Evolutionary conservation across 92 coral and sea anemone genomes (phyloP), one percentile per base, ranked within the genome.

Genomic region (Actinernus sp.): DNA sequence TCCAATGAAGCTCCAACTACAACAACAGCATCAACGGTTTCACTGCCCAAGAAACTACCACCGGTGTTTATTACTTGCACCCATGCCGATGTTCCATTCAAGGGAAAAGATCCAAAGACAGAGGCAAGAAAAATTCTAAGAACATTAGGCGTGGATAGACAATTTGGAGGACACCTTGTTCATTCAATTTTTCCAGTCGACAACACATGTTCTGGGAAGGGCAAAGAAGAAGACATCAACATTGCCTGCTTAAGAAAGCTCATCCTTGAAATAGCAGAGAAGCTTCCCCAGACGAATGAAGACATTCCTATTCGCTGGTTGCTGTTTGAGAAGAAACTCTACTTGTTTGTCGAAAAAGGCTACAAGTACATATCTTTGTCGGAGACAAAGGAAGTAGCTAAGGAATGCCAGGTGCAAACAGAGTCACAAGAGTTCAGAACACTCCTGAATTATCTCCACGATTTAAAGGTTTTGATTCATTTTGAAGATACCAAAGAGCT

Each of bases 21-120:
- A n/a, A n/a, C n/a, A n/a, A n/a, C n/a, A n/a, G n/a, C n/a, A 17
- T 9, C 18, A 49, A 14, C 22, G 10, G 38, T 19, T 4, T 8
- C 2, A 22, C 30, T 71, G 5, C 56, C 80, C 11, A 13, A 27
- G 2, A 65, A 8, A n/a, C 3, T 54, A 9, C 83, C 83, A 6
- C 34, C 65, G 22, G 79, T 74, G 4, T 49, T 81, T 18, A 21
- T 87, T 19, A 85, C 76, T n/a, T 75, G 74, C 41, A 87, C 93
- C 16, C 78, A 71, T 48, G 81, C 71, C 9, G 93, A 87, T 57
- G 29, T 45, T 17, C 81, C 84, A 2, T 49, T 46, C 31, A 44
- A 19, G 1, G 40, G 31, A 2, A 18, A 66, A 13, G 63, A 59
- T n/a, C 23, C 79, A 25, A 9, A 26, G 12, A 16, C 72, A 10